These are phyloP conservation scores for Florisuga fusca DNA, from an alignment of 2,797 vertebrate genomes.

Conservation along the genomic window DNA sequence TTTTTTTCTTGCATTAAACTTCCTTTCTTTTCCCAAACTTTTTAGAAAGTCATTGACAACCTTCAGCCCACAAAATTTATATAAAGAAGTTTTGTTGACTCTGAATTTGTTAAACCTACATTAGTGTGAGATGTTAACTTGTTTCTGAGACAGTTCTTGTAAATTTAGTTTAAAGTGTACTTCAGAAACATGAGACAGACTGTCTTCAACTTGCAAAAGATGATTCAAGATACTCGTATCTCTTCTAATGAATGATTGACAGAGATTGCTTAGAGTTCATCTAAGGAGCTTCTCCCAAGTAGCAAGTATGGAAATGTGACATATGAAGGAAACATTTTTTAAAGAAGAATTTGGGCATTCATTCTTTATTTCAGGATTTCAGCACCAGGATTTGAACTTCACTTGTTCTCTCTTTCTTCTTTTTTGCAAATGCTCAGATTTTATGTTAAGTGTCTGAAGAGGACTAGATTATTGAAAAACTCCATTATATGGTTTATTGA, in stretches of 20 bases:
- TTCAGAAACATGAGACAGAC: not conserved
- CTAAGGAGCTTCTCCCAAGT: constrained; percentile 20
- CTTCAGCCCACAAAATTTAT: constrained; percentile 31
- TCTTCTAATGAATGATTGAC: constrained; percentile 19
- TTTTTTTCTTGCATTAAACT: constrained; percentile 13
- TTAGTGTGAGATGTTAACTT: constrained; percentile 28
- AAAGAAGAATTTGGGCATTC: not conserved
- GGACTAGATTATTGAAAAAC: not conserved
- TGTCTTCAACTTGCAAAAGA: constrained; percentile 16
- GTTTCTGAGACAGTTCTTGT: constrained; percentile 35
- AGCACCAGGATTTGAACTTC: not conserved
- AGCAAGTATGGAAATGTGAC: constrained; percentile 50
- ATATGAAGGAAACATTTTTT: constrained; percentile 22
- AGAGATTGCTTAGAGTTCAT: constrained; percentile 22
- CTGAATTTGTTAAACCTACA: constrained; percentile 37
- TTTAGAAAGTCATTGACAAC: not conserved
- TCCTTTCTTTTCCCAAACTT: constrained; percentile 1
- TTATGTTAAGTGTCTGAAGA: not conserved
- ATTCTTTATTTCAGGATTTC: constrained; percentile 17
- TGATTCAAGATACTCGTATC: not conserved
- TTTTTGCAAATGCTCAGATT: constrained; percentile 3
- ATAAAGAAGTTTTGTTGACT: constrained; percentile 33
- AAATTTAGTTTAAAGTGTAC: constrained; percentile 39
- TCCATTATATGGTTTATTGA: not conserved
- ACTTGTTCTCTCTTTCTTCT: not conserved